Conservation (phyloP, 53 echinoderm and acorn worm genomes). For the Crossaster papposus region DNA sequence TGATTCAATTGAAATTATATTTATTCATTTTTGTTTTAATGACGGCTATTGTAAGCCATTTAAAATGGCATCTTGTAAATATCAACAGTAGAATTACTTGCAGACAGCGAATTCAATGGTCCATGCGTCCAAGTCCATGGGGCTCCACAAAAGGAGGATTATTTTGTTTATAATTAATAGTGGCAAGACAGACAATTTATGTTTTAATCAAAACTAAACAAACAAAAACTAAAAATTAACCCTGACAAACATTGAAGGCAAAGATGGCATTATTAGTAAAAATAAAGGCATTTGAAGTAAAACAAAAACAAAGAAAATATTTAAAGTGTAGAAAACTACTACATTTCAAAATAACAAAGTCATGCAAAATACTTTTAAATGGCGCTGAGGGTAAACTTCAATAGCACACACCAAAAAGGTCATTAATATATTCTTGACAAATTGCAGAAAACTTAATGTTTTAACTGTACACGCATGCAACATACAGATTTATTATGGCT, state of each 20-base stretch:
- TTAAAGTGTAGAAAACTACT: neutral
- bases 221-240: neutral
- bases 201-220: neutral
- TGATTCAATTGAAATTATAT: too few relatives aligned
- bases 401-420: neutral
- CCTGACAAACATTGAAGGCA: neutral
- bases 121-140: too few relatives aligned
- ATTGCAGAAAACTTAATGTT: neutral
- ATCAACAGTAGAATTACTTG: too few relatives aligned
- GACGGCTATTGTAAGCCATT: too few relatives aligned
- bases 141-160: too few relatives aligned
- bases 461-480: neutral
- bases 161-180: too few relatives aligned
- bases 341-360: neutral
- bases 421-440: neutral
- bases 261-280: constrained; percentile 4
- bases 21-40: too few relatives aligned
- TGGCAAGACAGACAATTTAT: neutral
- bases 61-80: too few relatives aligned
- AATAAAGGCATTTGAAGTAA: neutral
- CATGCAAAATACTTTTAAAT: neutral
- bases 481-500: neutral
- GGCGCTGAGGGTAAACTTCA: neutral
- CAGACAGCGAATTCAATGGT: too few relatives aligned
- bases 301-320: neutral